Percentiles rank a stretch among this genome's conserved stretches.
Evolutionary conservation across 2,888 invertebrate genomes (phyloP).

Genomic region (Tryphoninae sp.): DNA sequence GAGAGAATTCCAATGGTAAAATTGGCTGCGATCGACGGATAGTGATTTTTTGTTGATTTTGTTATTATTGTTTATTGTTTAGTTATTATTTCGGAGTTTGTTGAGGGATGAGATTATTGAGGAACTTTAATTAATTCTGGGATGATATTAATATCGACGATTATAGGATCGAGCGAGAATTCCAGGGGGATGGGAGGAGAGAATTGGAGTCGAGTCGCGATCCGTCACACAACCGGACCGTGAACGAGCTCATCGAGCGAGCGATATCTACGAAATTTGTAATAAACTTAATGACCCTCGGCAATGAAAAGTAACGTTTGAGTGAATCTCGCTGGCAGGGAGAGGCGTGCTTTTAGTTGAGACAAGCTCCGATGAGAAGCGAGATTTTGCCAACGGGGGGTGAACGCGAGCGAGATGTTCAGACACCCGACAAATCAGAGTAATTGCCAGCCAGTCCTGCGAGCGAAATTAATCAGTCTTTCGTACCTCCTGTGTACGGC

Average conservation of each 20-base stretch:
- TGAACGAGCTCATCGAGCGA: constrained; percentile 64
- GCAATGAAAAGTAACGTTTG: constrained; percentile 80
- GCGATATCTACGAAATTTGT: constrained; percentile 76
- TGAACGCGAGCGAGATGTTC: constrained; percentile 69
- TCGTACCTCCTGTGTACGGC: constrained; percentile 43
- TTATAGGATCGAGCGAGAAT: constrained; percentile 63
- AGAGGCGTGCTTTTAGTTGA: constrained; percentile 34
- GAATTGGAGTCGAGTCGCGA: constrained; percentile 50
- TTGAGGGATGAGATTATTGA: neutral
- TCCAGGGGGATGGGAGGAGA: constrained; percentile 45
- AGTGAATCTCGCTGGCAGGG: constrained; percentile 70
- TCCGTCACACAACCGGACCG: constrained; percentile 66
- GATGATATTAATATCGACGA: constrained; percentile 60
- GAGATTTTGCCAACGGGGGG: constrained; percentile 7
- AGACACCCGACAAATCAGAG: constrained; percentile 78
- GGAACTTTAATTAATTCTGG: constrained; percentile 64
- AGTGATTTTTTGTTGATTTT: neutral
- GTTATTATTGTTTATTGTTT: neutral
- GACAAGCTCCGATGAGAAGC: neutral
- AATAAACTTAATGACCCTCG: constrained; percentile 80
- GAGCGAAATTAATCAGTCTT: constrained; percentile 69
- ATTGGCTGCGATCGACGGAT: neutral
- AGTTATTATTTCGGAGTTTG: neutral
- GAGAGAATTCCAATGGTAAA: constrained; percentile 8
- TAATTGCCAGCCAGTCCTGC: constrained; percentile 74